Evolutionary conservation across 2,888 invertebrate species (phyloP), one percentile per base, ranked within the genome.

Genomic region (Doris montereyensis): DNA sequence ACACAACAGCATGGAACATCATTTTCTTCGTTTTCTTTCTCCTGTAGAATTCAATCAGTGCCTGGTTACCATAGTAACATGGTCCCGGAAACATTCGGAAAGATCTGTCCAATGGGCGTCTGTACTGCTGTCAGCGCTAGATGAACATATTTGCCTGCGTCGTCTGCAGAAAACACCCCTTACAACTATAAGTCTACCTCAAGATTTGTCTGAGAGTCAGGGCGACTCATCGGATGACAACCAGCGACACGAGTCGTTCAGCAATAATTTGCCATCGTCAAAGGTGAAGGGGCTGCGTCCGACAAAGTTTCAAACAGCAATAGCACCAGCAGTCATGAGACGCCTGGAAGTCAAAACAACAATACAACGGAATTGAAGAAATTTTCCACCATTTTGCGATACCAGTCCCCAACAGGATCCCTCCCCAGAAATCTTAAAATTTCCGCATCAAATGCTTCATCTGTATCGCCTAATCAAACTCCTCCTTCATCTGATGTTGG

Each of bases 31-130:
- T 57, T 75, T 67, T 65, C 0, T 72, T 77, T 62, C 4, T n/a
- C 34, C 26, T 32, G 2, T 81, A 89, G 89, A 88, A 62, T 81
- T 87, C 21, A 88, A 88, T n/a, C 84, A 84, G 57, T 85, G 87
- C 78, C 81, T 88, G 79, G 79, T 89, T 52, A 86, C 88, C 1
- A 81, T 89, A 10, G 81, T 84, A 81, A 85, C 83, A 67, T 82
- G 76, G 84, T 84, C 73, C 28, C 62, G 76, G 67, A 68, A 70
- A 57, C 68, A 75, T 35, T 28, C 72, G 57, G 26, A 58, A 65
- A 26, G 67, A 24, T 78, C 77, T 70, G 84, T 83, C 73, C 80
- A 80, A 2, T 81, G 78, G 26, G 83, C 85, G 24, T 83, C 87
- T 17, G 78, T 84, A 28, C 75, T 85, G 30, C 81, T 86, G 17